Percentiles rank a stretch among this genome's conserved stretches.
These are phyloP conservation scores for Mystacornis crossleyi DNA, from an alignment of 2,113 vertebrate genomes.

Conservation along the genomic window DNA sequence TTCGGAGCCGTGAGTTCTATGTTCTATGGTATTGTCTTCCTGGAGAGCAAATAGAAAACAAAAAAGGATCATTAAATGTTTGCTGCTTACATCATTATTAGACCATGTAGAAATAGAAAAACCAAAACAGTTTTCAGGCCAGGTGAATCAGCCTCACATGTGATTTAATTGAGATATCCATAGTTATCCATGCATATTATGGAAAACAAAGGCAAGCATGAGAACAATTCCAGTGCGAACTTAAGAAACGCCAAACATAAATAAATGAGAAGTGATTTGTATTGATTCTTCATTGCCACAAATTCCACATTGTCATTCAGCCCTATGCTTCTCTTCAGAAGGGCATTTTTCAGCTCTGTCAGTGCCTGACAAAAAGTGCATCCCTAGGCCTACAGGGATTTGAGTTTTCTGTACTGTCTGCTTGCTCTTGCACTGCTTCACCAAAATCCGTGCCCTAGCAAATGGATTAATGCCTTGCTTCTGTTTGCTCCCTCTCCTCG, in stretches of 20 bases:
- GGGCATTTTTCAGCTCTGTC: slow-evolving; percentile 5
- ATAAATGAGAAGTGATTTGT: neutral
- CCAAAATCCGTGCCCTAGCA: neutral
- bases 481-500: slow-evolving; percentile 38
- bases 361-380: neutral
- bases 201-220: neutral
- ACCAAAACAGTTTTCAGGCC: neutral
- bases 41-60: neutral
- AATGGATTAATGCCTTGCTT: slow-evolving; percentile 1
- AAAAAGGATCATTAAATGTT: neutral
- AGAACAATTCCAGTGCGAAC: neutral
- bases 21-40: neutral
- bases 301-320: neutral
- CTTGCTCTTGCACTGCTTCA: neutral
- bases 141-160: neutral
- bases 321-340: neutral
- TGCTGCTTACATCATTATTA: neutral
- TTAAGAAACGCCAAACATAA: neutral
- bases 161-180: neutral
- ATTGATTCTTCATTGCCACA: neutral
- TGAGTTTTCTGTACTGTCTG: neutral
- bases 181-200: neutral
- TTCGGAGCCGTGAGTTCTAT: neutral
- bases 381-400: neutral
- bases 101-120: neutral